Evolutionary conservation across 2,113 vertebrate species (phyloP).

Genomic region (Bambusicola thoracicus): DNA sequence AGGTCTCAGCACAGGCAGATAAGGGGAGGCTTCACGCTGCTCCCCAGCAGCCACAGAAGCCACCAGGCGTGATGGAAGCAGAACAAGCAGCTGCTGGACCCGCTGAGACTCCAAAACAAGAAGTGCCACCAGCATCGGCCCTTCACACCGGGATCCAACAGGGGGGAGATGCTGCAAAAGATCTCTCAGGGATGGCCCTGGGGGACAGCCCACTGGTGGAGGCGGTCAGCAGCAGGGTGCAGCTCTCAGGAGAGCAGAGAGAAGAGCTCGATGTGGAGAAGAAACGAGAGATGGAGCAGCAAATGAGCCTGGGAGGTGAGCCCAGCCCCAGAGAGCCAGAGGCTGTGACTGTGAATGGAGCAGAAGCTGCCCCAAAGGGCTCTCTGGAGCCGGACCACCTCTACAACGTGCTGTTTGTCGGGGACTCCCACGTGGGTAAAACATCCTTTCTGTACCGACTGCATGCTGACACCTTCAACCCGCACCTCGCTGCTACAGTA

Average conservation of each 20-base stretch:
- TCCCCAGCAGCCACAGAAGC: neutral
- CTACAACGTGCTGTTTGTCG: slow-evolving; percentile 89
- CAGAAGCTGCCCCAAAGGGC: neutral
- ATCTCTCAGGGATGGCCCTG: neutral
- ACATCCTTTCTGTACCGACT: slow-evolving; percentile 88
- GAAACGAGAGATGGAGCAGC: neutral
- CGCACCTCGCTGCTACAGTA: slow-evolving; percentile 78
- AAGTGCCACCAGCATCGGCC: neutral
- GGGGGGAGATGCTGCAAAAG: neutral
- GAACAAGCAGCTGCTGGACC: neutral
- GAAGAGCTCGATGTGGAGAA: neutral
- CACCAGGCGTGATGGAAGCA: rapidly evolving
- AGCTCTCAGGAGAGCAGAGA: neutral
- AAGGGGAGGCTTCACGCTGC: neutral
- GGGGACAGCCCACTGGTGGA: neutral
- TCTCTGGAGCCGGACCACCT: slow-evolving; percentile 65
- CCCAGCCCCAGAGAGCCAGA: neutral
- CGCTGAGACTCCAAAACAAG: neutral
- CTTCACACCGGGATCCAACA: rapidly evolving
- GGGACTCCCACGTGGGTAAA: slow-evolving; percentile 91
- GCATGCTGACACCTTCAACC: slow-evolving; percentile 77
- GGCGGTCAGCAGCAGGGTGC: neutral
- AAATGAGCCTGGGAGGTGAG: neutral
- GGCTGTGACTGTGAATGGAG: neutral
- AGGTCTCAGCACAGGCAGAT: slow-evolving; percentile 19